These are phyloP conservation scores for Agrypnia vestita DNA, from an alignment of 1,140 invertebrate genomes.

Conservation along the genomic window DNA sequence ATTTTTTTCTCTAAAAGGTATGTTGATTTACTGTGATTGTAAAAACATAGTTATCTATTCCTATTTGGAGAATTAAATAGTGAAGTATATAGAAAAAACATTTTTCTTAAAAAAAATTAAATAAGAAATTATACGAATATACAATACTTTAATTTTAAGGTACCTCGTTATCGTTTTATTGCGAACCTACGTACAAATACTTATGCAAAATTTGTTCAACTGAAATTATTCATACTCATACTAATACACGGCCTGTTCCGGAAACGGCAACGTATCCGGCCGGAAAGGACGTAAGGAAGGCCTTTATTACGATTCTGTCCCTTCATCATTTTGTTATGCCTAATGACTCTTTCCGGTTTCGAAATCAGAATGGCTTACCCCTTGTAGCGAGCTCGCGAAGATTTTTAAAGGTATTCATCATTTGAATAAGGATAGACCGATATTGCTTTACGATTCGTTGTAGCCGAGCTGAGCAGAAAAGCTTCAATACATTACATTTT, in stretches of 20 bases:
- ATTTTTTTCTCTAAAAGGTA: too few relatives aligned
- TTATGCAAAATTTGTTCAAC: background rate
- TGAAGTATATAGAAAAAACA: too few relatives aligned
- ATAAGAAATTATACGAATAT: too few relatives aligned
- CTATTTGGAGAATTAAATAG: too few relatives aligned
- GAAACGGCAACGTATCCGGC: constrained; percentile 21
- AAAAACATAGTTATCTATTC: too few relatives aligned
- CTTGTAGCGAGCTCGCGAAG: background rate
- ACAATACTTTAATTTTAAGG: too few relatives aligned
- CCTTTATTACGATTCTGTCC: constrained; percentile 33
- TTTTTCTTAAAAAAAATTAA: too few relatives aligned
- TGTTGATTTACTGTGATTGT: too few relatives aligned
- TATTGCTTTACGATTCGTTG: too few relatives aligned
- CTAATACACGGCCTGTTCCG: constrained; percentile 18
- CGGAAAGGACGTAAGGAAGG: constrained; percentile 37
- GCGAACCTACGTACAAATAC: background rate
- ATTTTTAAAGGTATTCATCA: background rate
- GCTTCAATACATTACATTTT: too few relatives aligned
- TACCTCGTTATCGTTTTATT: background rate
- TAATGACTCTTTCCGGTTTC: constrained; percentile 30
- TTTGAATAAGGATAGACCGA: background rate
- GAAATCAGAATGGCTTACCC: constrained; percentile 9
- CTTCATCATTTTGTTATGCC: constrained; percentile 37
- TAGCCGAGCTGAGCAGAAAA: too few relatives aligned
- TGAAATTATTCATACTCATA: constrained; percentile 12